Percentiles rank a stretch among this genome's conserved stretches.
Evolutionary conservation across 2,888 invertebrate species (phyloP).

Genomic region (Uropetala carovei): DNA sequence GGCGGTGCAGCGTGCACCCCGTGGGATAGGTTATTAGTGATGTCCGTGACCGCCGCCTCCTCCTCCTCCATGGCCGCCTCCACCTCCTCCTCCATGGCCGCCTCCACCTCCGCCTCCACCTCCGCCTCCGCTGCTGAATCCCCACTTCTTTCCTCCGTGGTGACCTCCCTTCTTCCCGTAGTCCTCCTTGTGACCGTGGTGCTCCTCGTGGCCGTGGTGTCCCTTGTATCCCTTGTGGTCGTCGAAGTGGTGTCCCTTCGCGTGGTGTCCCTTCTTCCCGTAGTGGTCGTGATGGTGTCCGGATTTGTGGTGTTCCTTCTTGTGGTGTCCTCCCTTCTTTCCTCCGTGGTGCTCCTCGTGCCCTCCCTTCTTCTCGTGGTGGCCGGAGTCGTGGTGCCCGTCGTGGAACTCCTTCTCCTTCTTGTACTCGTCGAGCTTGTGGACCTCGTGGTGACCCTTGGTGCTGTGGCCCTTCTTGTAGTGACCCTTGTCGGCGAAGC

Average conservation of each 20-base stretch:
- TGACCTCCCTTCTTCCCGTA: slow-evolving; percentile 76
- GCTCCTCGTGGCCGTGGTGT: slow-evolving; percentile 78
- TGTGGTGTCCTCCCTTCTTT: slow-evolving; percentile 88
- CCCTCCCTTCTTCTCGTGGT: slow-evolving; percentile 88
- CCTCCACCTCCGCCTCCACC: slow-evolving; percentile 66
- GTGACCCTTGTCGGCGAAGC: slow-evolving; percentile 82
- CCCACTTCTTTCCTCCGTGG: slow-evolving; percentile 79
- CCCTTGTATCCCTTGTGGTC: slow-evolving; percentile 76
- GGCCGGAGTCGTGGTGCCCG: slow-evolving; percentile 88
- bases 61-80: slow-evolving; percentile 34
- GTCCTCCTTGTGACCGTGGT: slow-evolving; percentile 76
- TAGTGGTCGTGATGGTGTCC: slow-evolving; percentile 77
- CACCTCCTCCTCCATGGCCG: slow-evolving; percentile 30
- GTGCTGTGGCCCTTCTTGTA: slow-evolving; percentile 91
- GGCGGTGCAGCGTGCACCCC: too few relatives aligned
- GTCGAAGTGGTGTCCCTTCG: slow-evolving; percentile 78
- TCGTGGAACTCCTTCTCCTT: slow-evolving; percentile 92
- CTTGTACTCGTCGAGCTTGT: slow-evolving; percentile 90
- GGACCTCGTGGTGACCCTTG: slow-evolving; percentile 90
- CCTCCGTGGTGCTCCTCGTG: slow-evolving; percentile 87
- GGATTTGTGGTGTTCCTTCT: slow-evolving; percentile 76
- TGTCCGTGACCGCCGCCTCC: slow-evolving; percentile 70
- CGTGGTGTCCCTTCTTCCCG: slow-evolving; percentile 79
- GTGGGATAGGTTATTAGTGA: too few relatives aligned
- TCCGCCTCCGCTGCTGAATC: slow-evolving; percentile 74